Conservation (phyloP, 2,888 invertebrate genomes). For the Chironomus tentans region DNA sequence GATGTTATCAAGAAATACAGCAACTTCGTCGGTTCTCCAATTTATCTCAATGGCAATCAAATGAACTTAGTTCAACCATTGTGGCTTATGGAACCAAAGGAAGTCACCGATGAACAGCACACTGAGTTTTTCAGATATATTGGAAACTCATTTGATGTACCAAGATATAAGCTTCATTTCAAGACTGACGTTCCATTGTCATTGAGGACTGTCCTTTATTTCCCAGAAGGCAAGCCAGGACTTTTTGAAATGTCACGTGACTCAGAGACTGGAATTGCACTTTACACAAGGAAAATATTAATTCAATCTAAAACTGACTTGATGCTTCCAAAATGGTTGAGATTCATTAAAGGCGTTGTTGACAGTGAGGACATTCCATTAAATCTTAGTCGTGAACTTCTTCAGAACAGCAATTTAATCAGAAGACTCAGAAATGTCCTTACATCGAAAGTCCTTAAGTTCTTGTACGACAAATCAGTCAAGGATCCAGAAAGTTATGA, state of each 20-base stretch:
- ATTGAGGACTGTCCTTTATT: slow-evolving; percentile 84
- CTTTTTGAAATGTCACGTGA: slow-evolving; percentile 85
- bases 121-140: slow-evolving; percentile 88
- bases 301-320: slow-evolving; percentile 87
- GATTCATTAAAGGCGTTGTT: slow-evolving; percentile 94
- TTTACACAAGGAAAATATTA: slow-evolving; percentile 87
- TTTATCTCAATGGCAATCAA: slow-evolving; percentile 79
- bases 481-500: slow-evolving; percentile 75
- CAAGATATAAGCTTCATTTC: slow-evolving; percentile 85
- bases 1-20: slow-evolving; percentile 91
- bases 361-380: slow-evolving; percentile 98
- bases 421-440: slow-evolving; percentile 74
- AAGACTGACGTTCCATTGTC: slow-evolving; percentile 56
- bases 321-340: slow-evolving; percentile 86
- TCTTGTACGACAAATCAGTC: slow-evolving; percentile 71
- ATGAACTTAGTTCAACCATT: slow-evolving; percentile 86
- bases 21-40: slow-evolving; percentile 92
- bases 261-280: slow-evolving; percentile 71
- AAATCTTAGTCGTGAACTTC: slow-evolving; percentile 88
- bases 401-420: slow-evolving; percentile 89
- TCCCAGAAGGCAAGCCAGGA: slow-evolving; percentile 88
- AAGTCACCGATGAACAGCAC: slow-evolving; percentile 76
- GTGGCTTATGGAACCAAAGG: slow-evolving; percentile 88
- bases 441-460: slow-evolving; percentile 73
- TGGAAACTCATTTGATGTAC: slow-evolving; percentile 75